These are phyloP conservation scores for Drosophila quinaria DNA, from an alignment of 2,888 invertebrate species.

Conservation along the genomic window DNA sequence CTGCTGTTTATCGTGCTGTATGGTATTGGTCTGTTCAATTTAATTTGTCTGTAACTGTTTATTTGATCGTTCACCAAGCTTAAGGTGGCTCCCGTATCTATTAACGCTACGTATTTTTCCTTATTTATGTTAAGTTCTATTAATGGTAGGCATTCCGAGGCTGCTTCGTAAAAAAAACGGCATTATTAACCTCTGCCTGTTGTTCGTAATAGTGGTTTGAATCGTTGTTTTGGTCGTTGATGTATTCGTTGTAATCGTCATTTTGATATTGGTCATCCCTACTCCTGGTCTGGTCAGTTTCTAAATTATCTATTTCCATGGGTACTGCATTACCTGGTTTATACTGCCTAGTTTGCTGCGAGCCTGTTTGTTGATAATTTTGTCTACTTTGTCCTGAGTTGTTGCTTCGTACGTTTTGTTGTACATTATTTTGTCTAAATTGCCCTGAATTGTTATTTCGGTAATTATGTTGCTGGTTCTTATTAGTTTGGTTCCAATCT, in stretches of 20 bases:
- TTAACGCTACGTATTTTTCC: slow-evolving; percentile 7
- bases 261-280: not conserved
- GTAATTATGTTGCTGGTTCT: too few relatives aligned
- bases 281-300: not conserved
- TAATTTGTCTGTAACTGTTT: slow-evolving; percentile 2
- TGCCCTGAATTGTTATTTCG: too few relatives aligned
- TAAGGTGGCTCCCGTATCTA: slow-evolving; percentile 10
- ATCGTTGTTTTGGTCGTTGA: slow-evolving; percentile 13
- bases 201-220: slow-evolving; percentile 7
- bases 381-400: not conserved
- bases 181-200: slow-evolving; percentile 2
- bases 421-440: not conserved
- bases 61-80: slow-evolving; percentile 11
- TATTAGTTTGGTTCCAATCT: not conserved
- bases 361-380: not conserved
- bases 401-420: not conserved
- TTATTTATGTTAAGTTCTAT: slow-evolving; percentile 5
- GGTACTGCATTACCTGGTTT: not conserved
- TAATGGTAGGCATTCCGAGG: too few relatives aligned
- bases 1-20: not conserved
- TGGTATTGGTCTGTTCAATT: slow-evolving; percentile 8
- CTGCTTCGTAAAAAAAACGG: too few relatives aligned
- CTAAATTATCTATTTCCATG: not conserved
- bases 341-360: not conserved
- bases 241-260: slow-evolving; percentile 2